Conservation (phyloP, 2,797 vertebrate genomes). For the Aphelocoma californica region DNA sequence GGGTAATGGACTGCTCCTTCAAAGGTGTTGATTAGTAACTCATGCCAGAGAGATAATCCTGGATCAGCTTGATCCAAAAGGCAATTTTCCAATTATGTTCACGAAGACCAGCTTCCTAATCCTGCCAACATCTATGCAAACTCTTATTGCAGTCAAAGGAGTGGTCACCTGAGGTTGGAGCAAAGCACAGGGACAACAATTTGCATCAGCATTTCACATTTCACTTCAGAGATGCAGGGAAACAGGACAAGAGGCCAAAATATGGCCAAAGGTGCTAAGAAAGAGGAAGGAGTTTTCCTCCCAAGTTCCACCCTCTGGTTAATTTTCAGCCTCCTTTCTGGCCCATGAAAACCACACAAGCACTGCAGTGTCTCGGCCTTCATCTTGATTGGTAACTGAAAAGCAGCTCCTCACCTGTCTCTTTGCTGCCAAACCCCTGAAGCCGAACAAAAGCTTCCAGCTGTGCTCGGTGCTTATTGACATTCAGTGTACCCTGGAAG, state of each 20-base stretch:
- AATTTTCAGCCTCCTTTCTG: neutral
- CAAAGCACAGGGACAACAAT: neutral
- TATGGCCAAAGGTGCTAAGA: neutral
- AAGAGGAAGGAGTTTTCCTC: neutral
- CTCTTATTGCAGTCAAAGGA: neutral
- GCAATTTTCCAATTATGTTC: neutral
- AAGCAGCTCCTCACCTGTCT: conserved; percentile 62
- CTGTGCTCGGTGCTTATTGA: conserved; percentile 91
- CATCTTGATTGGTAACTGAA: neutral
- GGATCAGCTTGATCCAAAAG: neutral
- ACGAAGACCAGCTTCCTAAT: neutral
- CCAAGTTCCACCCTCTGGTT: neutral
- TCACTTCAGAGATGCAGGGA: neutral
- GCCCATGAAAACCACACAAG: neutral
- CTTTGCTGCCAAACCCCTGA: conserved; percentile 82
- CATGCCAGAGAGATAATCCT: neutral
- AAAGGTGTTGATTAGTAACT: neutral
- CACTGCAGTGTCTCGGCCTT: neutral
- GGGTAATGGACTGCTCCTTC: neutral
- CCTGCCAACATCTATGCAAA: neutral
- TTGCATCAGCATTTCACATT: neutral
- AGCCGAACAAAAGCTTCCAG: conserved; percentile 85
- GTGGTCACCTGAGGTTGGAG: neutral
- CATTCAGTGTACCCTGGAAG: conserved; percentile 85
- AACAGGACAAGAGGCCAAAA: neutral